Conservation (phyloP, 2,797 vertebrate species). For the Bovichtus variegatus region DNA sequence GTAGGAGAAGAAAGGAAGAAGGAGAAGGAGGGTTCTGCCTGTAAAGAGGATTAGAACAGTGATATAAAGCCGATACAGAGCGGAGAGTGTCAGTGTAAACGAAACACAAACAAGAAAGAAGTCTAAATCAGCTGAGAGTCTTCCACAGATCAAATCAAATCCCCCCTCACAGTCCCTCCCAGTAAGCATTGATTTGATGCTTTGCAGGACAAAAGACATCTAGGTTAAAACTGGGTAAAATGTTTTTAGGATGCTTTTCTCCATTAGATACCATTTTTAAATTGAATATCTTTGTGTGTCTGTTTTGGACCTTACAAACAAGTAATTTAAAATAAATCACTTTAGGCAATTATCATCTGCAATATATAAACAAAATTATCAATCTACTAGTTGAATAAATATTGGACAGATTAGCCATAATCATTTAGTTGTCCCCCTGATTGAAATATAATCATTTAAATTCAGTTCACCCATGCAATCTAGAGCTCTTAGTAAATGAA, state of each 20-base stretch:
- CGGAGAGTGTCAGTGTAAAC: not conserved
- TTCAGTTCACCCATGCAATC: too few species aligned
- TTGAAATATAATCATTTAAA: not conserved
- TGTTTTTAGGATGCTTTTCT: not conserved
- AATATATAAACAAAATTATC: not conserved
- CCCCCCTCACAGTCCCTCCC: not conserved
- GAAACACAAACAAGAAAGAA: slow-evolving; percentile 21
- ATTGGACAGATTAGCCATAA: not conserved
- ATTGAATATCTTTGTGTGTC: not conserved
- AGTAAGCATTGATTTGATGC: not conserved
- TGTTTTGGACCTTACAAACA: not conserved
- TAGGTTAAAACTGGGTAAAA: too few species aligned
- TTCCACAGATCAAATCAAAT: not conserved
- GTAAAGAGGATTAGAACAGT: slow-evolving; percentile 61
- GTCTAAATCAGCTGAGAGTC: slow-evolving; percentile 8
- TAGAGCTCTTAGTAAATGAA: too few species aligned
- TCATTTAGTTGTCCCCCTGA: not conserved
- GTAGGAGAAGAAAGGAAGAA: not conserved
- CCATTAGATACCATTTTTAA: not conserved
- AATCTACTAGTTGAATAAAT: not conserved
- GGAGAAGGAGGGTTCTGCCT: slow-evolving; percentile 12
- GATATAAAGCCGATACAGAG: slow-evolving; percentile 59
- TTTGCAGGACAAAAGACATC: not conserved
- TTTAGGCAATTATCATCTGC: not conserved
- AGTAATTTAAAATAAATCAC: not conserved